Base-by-base conservation (phyloP, 2,113 vertebrate genomes). In the Burhinus bistriatus region DNA sequence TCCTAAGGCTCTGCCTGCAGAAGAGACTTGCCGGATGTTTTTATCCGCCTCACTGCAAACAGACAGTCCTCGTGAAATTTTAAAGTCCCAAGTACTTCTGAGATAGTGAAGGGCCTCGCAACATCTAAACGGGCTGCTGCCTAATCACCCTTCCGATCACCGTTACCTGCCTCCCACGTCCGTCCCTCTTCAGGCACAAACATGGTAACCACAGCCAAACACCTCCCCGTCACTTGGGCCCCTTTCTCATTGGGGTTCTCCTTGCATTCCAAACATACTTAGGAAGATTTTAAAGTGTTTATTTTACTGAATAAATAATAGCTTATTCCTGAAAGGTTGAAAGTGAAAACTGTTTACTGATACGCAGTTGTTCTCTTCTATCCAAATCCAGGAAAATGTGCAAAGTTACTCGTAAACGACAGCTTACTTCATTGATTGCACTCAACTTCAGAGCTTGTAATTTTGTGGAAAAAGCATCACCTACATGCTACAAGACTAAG, bases 31-130 rank as follows among this genome's bases (percentile, higher is more conserved):
- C 45, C 2, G 2, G 30, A 11, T 7, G 16, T 9, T 7, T 14
- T 38, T 16, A 34, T 11, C 19, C 14, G 18, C 25, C 51, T 23
- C 45, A 7, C 17, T 21, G 12, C 5, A 21, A 34, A 26, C 7
- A 27, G 13, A 25, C 22, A 12, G 36, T 32, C 29, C 62, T 20
- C 18, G 17, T 1, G 18, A 14, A 15, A 51, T 19, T 21, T 2
- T 15, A 0, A 22, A 49, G 32, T 11, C 40, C 52, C 19, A 30
- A 44, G 73, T 11, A 21, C 34, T 42, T 9, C 66, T 38, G 54
- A 64, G 47, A 54, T 0, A 32, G 11, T 2, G 15, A 65, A 42
- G 25, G 6, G 17, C 62, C 44, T 34, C 9, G 2, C 10, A 23
- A 62, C 38, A 44, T 6, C 42, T 10, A 25, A 54, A 6, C 0